Base-by-base conservation (phyloP, 2,113 vertebrate species). In the Serinus canaria region DNA sequence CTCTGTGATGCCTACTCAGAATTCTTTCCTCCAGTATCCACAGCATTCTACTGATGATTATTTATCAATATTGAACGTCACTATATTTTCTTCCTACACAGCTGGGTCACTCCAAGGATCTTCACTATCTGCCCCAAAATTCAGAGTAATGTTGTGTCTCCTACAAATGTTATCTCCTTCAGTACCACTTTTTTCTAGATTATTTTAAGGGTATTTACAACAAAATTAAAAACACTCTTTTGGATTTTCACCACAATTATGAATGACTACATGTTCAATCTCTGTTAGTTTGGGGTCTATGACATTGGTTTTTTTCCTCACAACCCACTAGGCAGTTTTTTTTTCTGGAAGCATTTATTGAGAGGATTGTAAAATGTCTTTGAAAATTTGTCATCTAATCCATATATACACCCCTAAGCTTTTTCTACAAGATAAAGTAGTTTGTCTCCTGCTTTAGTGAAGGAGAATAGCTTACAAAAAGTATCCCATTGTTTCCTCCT, bases 181-280 rank as follows among this genome's bases (percentile, higher is more conserved):
- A 62, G 4, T 15, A 41, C 7, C 60, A 66, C 16, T 22, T 16
- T 55, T 66, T 41, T 60, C 50, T 69, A 55, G 10, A 69, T 60
- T n/a, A 60, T 50, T 79, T 78, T 50, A 35, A 70, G 50, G 15
- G 15, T 14, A 60, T 82, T 84, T 79, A 64, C 10, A 33, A 66
- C 10, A 49, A 41, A 62, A 89, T 50, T 35, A n/a, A 72, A 84
- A 30, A 4, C 15, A 27, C 11, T 62, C 11, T 33, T 11, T 49
- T 62, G 43, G 23, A 23, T 94, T 89, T 82, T 79, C 31, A 56
- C 47, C 25, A 15, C 2, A 2, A 55, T 56, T 30, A 22, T 21
- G 19, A 80, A 52, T 11, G 17, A 73, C 17, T 27, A 6, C 4
- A 15, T 0, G 0, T 67, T 89, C 31, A 7, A 9, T 28, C 15